Evolutionary conservation across 2,888 invertebrate genomes (phyloP).

Genomic region (Rapana venosa): DNA sequence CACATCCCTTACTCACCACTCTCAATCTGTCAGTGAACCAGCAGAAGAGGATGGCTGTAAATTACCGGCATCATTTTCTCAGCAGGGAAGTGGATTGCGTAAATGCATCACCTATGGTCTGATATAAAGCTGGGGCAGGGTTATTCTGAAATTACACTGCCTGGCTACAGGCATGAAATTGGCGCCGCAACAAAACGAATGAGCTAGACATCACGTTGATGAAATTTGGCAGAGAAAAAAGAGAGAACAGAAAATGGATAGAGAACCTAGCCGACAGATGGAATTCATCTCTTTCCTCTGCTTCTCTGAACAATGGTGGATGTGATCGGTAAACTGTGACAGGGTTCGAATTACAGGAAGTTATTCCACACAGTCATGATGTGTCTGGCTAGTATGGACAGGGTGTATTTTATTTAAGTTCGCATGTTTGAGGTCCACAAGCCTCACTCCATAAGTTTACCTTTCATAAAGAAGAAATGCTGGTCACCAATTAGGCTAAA

Average conservation of each 20-base stretch:
- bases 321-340: too few relatives aligned
- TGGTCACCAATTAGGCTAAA: too few relatives aligned
- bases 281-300: not conserved
- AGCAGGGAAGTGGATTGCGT: not conserved
- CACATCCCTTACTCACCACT: too few relatives aligned
- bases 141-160: constrained; percentile 24
- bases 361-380: too few relatives aligned
- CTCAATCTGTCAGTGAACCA: not conserved
- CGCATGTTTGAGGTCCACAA: too few relatives aligned
- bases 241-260: not conserved
- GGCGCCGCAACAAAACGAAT: constrained; percentile 2
- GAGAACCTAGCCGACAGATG: not conserved
- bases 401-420: too few relatives aligned
- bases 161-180: not conserved
- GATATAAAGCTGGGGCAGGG: not conserved
- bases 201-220: not conserved
- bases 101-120: constrained; percentile 8
- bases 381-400: too few relatives aligned
- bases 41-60: not conserved
- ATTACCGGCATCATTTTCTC: constrained; percentile 16
- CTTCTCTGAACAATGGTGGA: not conserved
- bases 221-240: not conserved
- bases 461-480: too few relatives aligned
- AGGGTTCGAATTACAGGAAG: too few relatives aligned
- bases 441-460: too few relatives aligned